Evolutionary conservation across 2,113 vertebrate species (phyloP).

Genomic region (Boulengeromyrus knoepffleri): DNA sequence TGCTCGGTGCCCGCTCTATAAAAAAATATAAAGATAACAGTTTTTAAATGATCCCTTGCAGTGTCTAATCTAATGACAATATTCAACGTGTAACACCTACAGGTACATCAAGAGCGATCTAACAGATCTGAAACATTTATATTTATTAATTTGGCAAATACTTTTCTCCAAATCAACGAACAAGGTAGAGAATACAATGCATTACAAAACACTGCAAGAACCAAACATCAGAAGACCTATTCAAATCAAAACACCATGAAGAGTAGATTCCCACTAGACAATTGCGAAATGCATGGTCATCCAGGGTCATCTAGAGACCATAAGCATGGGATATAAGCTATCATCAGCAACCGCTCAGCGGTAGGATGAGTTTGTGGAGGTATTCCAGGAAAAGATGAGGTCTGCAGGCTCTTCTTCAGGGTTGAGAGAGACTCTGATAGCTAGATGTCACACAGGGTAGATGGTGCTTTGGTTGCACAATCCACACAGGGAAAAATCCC

Average conservation of each 20-base stretch:
- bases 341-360: neutral
- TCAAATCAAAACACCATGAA: neutral
- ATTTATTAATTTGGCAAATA: neutral
- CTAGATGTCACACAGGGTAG: neutral
- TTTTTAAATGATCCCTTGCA: conserved; percentile 2
- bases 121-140: neutral
- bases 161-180: neutral
- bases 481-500: neutral
- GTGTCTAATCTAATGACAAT: neutral
- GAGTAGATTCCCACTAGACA: neutral
- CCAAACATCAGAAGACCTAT: neutral
- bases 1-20: neutral
- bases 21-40: neutral
- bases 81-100: neutral
- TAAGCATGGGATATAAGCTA: neutral
- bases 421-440: neutral
- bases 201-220: neutral
- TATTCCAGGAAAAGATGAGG: neutral
- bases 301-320: neutral
- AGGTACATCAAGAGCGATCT: neutral
- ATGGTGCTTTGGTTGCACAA: neutral
- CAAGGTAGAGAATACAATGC: neutral
- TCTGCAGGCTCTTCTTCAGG: neutral
- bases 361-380: neutral
- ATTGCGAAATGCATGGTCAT: neutral